These are phyloP conservation scores for Pomacea maculata DNA, from an alignment of 1,140 invertebrate species.

Conservation along the genomic window DNA sequence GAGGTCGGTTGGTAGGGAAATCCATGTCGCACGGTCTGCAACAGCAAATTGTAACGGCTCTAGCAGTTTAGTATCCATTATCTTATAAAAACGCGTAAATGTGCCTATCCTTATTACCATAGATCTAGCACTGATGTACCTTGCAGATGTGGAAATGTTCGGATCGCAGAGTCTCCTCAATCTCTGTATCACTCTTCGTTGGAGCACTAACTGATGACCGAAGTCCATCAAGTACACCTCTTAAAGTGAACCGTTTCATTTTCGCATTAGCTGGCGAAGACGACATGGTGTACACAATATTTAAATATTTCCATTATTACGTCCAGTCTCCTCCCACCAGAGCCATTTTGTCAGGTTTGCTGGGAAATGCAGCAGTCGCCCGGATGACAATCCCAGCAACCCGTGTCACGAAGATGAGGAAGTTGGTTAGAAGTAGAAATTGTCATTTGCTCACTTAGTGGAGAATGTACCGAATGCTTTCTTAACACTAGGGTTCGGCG, in stretches of 20 bases:
- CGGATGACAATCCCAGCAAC: constrained; percentile 32
- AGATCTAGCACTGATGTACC: constrained; percentile 37
- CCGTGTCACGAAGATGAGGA: constrained; percentile 9
- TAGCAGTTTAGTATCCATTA: constrained; percentile 7
- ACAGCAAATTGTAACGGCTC: constrained; percentile 55
- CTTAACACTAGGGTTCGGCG: no score
- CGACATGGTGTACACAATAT: constrained; percentile 30
- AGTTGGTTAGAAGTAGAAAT: no score
- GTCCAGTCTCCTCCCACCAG: constrained; percentile 29
- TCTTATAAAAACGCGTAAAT: constrained; percentile 23
- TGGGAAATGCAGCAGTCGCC: constrained; percentile 28
- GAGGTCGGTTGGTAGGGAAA: constrained; percentile 98
- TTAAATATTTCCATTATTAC: constrained; percentile 30
- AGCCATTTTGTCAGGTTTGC: constrained; percentile 28
- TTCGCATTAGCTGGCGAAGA: constrained; percentile 41
- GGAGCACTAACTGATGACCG: constrained; percentile 53
- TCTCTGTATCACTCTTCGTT: constrained; percentile 54
- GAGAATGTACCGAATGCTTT: no score
- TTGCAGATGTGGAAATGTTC: constrained; percentile 60
- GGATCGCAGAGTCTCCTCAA: constrained; percentile 56
- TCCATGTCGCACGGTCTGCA: constrained; percentile 96
- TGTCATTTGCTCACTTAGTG: no score
- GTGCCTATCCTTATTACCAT: constrained; percentile 11
- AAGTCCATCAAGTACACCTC: constrained; percentile 55
- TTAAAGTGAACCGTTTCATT: constrained; percentile 56